phyloP scores from a whole-genome alignment of 2,797 vertebrate genomes.

The Muscicapa comitata region DNA sequence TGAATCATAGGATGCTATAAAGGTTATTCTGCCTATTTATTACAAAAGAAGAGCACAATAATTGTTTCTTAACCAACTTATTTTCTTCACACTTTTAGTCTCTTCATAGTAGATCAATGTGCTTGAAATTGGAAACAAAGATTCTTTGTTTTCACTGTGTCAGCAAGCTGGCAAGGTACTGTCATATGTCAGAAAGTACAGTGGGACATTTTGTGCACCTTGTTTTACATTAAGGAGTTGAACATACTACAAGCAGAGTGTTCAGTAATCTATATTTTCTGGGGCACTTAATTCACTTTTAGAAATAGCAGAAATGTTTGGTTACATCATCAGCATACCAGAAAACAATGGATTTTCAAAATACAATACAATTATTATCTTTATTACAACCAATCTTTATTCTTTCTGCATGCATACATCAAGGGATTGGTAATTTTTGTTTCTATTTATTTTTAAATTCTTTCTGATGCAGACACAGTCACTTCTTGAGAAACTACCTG shows the following conservation, averaged over 20 bases:
- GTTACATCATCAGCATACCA: background rate
- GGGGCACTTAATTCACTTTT: background rate
- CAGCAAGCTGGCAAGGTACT: background rate
- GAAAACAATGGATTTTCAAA: conserved; percentile 1
- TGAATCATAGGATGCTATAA: conserved; percentile 17
- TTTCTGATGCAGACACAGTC: background rate
- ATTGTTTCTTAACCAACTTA: background rate
- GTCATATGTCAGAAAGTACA: background rate
- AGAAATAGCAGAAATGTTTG: background rate
- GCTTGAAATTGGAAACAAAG: background rate
- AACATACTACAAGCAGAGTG: background rate
- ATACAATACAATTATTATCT: background rate
- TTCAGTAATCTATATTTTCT: background rate
- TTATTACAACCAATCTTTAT: conserved; percentile 4
- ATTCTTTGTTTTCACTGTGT: background rate
- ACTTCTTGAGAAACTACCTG: background rate
- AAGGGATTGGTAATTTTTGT: background rate
- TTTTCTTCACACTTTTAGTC: background rate
- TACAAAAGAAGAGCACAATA: conserved; percentile 5
- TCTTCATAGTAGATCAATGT: background rate
- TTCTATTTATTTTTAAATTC: background rate
- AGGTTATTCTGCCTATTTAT: conserved; percentile 41
- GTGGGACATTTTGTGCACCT: background rate
- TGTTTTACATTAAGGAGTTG: background rate
- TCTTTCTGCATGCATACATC: background rate